Base-by-base conservation (phyloP, 64 coral and sea anemone species). In the Stichodactyla helianthus region DNA sequence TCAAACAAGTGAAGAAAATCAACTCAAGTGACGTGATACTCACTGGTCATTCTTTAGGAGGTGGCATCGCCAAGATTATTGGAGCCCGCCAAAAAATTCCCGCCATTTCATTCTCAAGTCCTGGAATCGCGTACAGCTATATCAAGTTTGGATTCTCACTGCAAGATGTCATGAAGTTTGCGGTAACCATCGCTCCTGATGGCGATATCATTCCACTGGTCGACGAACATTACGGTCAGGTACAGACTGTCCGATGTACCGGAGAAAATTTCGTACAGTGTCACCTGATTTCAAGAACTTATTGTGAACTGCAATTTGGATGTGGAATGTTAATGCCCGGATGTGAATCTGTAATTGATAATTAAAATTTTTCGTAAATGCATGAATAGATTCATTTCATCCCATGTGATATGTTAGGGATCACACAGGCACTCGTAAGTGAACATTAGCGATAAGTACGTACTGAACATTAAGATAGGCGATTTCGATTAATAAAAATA, bases 11-110 rank as follows among this genome's bases (percentile, higher is more conserved):
- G 7, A 50, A 52, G 22, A 52, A 81, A 31, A 76, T 23, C 9
- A 56, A 67, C 31, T 5, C 68, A 6, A 11, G 56, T 52, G 87
- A 13, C 9, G 44, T 90, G 76, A 9, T 93, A 76, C 77, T 83
- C 20, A 85, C 71, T 8, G 92, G 92, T 6, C 92, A 93, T 62
- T 93, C 92, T 12, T 20, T 90, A 6, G 88, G 88, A 6, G 92
- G 92, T 5, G 92, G 92, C 26, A 51, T 93, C 22, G 92, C 92
- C 7, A 93, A 93, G 84, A 89, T 93, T 22, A 82, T 93, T 12
- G 92, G 88, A 62, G 87, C 81, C 77, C 79, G 92, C 15, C 84
- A 80, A 7, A 76, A 82, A 68, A 50, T 93, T 6, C 61, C 84
- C 5, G 77, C 77, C 10, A 77, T 89, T 26, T 19, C 92, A 11